A percentile compares a stretch with the other conserved stretches of the same genome.
These are phyloP conservation scores for Zaprionus ghesquierei DNA, from an alignment of 1,140 invertebrate genomes.

Conservation along the genomic window DNA sequence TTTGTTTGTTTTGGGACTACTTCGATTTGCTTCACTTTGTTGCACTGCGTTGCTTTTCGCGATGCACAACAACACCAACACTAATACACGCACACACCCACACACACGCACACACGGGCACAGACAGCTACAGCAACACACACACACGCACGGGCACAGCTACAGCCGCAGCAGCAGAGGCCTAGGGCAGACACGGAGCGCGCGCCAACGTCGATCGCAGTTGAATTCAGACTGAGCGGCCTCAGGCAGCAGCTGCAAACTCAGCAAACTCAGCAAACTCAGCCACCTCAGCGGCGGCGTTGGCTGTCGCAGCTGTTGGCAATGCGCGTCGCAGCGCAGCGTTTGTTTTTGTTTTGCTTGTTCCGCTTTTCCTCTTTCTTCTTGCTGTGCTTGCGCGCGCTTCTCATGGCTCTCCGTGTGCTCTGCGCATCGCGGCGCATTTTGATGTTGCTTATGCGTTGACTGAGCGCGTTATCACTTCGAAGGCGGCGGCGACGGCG, in stretches of 20 bases:
- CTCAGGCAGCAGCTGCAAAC: background rate
- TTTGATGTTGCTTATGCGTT: background rate
- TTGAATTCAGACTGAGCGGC: conserved; percentile 68
- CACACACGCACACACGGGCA: conserved; percentile 12
- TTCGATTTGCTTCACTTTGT: background rate
- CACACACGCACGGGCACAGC: background rate
- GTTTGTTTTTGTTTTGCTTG: conserved; percentile 60
- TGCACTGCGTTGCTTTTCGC: background rate
- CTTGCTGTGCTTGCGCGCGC: conserved; percentile 72
- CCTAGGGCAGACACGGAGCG: background rate
- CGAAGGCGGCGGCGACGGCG: background rate
- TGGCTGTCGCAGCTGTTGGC: conserved; percentile 61
- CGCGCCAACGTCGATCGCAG: conserved; percentile 60
- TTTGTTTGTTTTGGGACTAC: background rate
- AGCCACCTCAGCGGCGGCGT: background rate
- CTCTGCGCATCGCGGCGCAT: conserved; percentile 18
- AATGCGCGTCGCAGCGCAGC: conserved; percentile 65
- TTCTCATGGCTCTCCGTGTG: conserved; percentile 70
- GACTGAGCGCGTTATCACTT: conserved; percentile 20
- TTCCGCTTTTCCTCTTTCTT: conserved; percentile 66
- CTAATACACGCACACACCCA: conserved; percentile 26
- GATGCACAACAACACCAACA: conserved; percentile 17
- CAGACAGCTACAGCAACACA: conserved; percentile 12
- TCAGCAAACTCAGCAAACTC: background rate
- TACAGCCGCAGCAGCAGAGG: background rate